These are phyloP conservation scores for Amblyteles armatorius DNA, from an alignment of 2,888 invertebrate species.

Conservation along the genomic window DNA sequence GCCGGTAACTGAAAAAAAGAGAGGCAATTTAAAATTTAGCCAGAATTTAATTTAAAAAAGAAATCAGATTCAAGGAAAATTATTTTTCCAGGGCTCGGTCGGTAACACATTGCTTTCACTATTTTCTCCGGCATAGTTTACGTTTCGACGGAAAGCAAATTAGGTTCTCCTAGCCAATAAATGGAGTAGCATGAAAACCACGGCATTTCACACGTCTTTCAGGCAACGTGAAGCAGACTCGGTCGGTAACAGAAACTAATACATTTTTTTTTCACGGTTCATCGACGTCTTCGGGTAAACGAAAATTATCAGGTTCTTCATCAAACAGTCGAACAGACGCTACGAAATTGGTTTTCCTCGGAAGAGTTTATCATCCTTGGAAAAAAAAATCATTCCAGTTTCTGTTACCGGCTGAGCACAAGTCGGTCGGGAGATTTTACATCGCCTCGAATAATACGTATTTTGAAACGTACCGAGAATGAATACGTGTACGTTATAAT, in stretches of 20 bases:
- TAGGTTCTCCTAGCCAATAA: not conserved
- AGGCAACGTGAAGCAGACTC: too few relatives aligned
- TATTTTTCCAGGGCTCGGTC: not conserved
- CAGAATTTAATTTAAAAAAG: not conserved
- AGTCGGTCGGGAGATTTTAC: not conserved
- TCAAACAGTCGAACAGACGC: too few relatives aligned
- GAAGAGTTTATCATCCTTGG: not conserved
- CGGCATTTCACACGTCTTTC: too few relatives aligned
- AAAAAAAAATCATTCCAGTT: not conserved
- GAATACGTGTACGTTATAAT: not conserved
- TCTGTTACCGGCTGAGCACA: not conserved
- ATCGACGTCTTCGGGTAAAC: too few relatives aligned
- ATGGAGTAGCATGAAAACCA: too few relatives aligned
- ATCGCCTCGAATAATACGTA: not conserved
- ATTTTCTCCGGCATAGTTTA: not conserved
- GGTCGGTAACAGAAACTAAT: too few relatives aligned
- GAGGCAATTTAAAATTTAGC: slow-evolving; percentile 5
- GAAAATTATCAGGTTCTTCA: too few relatives aligned
- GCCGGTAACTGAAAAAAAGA: slow-evolving; percentile 59
- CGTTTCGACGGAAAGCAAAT: not conserved
- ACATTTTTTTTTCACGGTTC: too few relatives aligned
- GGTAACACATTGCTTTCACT: not conserved
- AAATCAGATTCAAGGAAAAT: not conserved
- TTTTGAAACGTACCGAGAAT: not conserved
- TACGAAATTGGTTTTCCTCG: too few relatives aligned